Conservation (phyloP, 2,113 vertebrate species). For the Engraulis encrasicolus region DNA sequence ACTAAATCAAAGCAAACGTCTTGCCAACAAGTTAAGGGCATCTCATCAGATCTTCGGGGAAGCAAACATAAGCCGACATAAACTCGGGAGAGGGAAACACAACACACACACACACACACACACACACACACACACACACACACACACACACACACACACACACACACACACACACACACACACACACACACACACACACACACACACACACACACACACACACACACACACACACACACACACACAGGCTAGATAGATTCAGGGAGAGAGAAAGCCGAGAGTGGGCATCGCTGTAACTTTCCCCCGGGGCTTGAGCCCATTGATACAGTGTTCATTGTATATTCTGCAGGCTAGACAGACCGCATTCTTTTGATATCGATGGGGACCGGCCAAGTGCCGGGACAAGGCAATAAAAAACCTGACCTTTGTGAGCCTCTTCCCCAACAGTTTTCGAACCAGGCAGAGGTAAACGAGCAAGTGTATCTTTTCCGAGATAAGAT, state of each 20-base stretch:
- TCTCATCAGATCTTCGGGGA: slow-evolving; percentile 34
- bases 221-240: no score
- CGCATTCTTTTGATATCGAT: slow-evolving; percentile 40
- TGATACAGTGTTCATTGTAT: slow-evolving; percentile 25
- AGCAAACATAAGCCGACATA: slow-evolving; percentile 9
- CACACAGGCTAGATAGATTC: no score
- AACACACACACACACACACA: no score
- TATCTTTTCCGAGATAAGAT: slow-evolving; percentile 50
- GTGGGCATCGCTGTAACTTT: not conserved
- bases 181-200: no score
- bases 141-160: no score
- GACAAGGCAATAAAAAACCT: slow-evolving; percentile 56
- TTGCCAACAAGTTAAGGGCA: slow-evolving; percentile 2
- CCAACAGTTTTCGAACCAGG: slow-evolving; percentile 27
- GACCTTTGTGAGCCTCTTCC: slow-evolving; percentile 48
- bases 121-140: no score
- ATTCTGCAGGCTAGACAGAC: slow-evolving; percentile 29
- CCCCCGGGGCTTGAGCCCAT: not conserved
- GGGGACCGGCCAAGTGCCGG: slow-evolving; percentile 34
- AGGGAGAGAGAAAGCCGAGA: not conserved
- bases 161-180: no score
- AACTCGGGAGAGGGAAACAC: not conserved
- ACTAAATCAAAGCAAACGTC: slow-evolving; percentile 22
- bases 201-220: no score
- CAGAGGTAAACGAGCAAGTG: slow-evolving; percentile 38